Evolutionary conservation across 2,113 vertebrate species (phyloP).

Genomic region (Pelodiscus sinensis): DNA sequence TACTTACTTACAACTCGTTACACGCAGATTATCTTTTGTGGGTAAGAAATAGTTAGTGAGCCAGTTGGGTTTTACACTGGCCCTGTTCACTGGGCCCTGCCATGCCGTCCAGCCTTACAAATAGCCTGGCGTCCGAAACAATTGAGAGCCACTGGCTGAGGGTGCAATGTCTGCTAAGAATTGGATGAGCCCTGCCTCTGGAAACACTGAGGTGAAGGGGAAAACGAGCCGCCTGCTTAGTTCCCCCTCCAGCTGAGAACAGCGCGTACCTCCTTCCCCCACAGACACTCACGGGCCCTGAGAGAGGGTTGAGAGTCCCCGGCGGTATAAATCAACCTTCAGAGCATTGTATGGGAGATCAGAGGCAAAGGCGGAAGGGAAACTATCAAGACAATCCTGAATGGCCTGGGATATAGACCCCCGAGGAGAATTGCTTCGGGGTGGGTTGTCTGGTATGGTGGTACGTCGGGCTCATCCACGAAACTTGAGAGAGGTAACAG

Average conservation of each 20-base stretch:
- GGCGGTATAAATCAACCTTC: not conserved
- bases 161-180: not conserved
- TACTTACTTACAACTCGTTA: not conserved
- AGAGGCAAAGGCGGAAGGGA: not conserved
- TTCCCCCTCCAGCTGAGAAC: not conserved
- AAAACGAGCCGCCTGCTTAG: not conserved
- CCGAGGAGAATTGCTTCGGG: not conserved
- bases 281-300: not conserved
- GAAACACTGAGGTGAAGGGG: not conserved
- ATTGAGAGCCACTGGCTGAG: not conserved
- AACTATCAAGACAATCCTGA: not conserved
- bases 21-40: not conserved
- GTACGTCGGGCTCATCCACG: not conserved
- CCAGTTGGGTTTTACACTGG: not conserved
- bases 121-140: not conserved
- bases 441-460: not conserved
- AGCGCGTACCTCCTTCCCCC: not conserved
- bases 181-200: not conserved
- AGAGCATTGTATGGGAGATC: not conserved
- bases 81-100: not conserved
- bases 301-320: not conserved
- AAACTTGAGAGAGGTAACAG: not conserved
- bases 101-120: not conserved
- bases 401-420: not conserved
- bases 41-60: not conserved